Conservation (phyloP, 2,113 vertebrate genomes). For the Hippocampus mohnikei region DNA sequence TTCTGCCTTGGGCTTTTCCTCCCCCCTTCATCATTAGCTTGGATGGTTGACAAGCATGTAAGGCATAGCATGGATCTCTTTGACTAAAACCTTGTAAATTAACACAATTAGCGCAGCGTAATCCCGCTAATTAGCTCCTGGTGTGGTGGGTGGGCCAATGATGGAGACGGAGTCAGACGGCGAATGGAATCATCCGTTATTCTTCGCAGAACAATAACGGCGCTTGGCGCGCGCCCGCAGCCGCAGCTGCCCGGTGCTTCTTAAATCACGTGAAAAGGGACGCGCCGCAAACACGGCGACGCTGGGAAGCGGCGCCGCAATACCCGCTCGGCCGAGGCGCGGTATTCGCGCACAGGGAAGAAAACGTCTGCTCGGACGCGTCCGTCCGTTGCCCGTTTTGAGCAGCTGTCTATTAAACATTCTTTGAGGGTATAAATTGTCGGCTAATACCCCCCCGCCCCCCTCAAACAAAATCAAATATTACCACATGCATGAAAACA, state of each 20-base stretch:
- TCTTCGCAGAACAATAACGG: conserved; percentile 77
- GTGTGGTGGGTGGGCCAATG: conserved; percentile 85
- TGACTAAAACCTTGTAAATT: conserved; percentile 99
- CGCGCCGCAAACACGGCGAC: conserved; percentile 21
- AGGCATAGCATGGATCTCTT: conserved; percentile 88
- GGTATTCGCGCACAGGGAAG: not conserved
- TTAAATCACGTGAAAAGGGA: conserved; percentile 44
- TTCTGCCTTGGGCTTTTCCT: conserved; percentile 72
- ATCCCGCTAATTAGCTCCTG: conserved; percentile 95
- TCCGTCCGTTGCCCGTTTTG: conserved; percentile 22
- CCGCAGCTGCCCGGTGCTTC: conserved; percentile 44
- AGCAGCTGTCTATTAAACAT: conserved; percentile 52
- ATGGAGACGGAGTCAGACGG: conserved; percentile 82
- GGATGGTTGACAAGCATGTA: conserved; percentile 86
- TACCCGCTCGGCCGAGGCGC: not conserved
- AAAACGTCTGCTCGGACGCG: not conserved
- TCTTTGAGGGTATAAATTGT: conserved; percentile 48
- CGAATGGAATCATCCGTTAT: conserved; percentile 76
- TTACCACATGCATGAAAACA: conserved; percentile 53
- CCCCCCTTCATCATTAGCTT: conserved; percentile 83
- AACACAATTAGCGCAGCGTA: conserved; percentile 98
- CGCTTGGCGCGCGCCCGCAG: conserved; percentile 52
- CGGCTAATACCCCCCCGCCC: conserved; percentile 52
- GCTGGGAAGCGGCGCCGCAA: conserved; percentile 10
- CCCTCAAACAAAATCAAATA: conserved; percentile 46